These are phyloP conservation scores for Amphipoea lucens DNA, from an alignment of 2,888 invertebrate species.

Conservation along the genomic window DNA sequence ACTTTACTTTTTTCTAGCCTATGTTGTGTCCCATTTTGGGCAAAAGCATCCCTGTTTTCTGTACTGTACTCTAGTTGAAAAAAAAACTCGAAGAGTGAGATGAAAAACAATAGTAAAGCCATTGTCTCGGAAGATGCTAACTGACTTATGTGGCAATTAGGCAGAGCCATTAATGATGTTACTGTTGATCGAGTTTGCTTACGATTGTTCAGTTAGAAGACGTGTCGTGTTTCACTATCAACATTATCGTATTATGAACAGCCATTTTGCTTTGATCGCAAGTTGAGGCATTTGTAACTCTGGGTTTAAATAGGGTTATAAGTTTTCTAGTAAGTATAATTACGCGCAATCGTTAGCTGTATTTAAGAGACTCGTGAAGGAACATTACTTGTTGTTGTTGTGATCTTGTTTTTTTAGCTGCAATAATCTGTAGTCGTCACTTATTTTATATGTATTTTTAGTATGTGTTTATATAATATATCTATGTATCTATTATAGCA, in stretches of 20 bases:
- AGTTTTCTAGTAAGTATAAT: neutral
- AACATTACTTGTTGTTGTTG: no score
- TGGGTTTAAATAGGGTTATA: neutral
- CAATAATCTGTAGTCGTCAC: no score
- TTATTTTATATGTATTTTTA: no score
- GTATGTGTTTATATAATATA: no score
- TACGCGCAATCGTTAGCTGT: no score
- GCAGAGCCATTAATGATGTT: slow-evolving; percentile 47
- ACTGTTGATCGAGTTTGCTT: slow-evolving; percentile 50
- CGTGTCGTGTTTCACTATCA: slow-evolving; percentile 15
- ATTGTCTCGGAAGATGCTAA: slow-evolving; percentile 39
- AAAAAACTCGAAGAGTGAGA: slow-evolving; percentile 2
- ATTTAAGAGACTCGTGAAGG: no score
- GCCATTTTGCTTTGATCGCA: neutral
- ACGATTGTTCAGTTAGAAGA: slow-evolving; percentile 27
- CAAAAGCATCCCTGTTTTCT: neutral
- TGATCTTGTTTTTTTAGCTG: no score
- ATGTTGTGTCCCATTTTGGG: neutral
- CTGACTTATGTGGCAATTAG: slow-evolving; percentile 49
- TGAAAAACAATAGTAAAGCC: slow-evolving; percentile 32
- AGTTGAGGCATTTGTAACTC: neutral
- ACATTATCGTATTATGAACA: neutral
- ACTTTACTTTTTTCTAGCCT: neutral
- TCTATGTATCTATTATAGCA: no score
- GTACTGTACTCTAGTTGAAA: neutral